These are phyloP conservation scores for Desmodus rotundus DNA, from an alignment of 2,113 vertebrate species.

Conservation along the genomic window DNA sequence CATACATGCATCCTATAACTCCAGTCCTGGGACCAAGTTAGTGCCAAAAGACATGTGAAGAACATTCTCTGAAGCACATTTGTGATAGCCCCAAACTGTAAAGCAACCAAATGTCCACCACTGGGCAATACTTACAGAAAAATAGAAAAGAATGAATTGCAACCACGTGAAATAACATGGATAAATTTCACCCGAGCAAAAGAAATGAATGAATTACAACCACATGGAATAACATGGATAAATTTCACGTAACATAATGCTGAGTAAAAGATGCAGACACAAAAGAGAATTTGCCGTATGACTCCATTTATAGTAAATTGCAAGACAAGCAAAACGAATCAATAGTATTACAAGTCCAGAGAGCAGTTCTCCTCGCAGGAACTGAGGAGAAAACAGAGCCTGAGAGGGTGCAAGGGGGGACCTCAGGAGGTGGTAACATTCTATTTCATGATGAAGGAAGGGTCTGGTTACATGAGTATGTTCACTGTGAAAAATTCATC, in stretches of 20 bases:
- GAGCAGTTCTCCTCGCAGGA: background rate
- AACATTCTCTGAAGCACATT: background rate
- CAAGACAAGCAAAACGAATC: background rate
- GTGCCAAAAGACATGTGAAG: background rate
- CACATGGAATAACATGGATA: background rate
- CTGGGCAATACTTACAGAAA: background rate
- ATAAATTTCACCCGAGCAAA: background rate
- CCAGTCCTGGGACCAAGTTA: background rate
- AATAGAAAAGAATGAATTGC: background rate
- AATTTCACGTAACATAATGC: background rate
- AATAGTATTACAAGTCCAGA: background rate
- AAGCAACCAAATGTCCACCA: background rate
- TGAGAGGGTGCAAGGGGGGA: fast-evolving
- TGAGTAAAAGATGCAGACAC: background rate
- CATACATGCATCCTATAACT: background rate
- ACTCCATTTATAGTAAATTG: background rate
- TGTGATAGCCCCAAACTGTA: background rate
- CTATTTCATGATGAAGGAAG: background rate
- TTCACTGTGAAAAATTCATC: background rate
- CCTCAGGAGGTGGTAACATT: background rate
- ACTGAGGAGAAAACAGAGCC: background rate
- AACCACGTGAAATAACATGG: background rate
- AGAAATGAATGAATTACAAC: background rate
- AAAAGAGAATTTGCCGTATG: background rate
- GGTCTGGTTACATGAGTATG: background rate